phyloP scores from a whole-genome alignment of 2,888 invertebrate species.

The Iselma pallidipennis region DNA sequence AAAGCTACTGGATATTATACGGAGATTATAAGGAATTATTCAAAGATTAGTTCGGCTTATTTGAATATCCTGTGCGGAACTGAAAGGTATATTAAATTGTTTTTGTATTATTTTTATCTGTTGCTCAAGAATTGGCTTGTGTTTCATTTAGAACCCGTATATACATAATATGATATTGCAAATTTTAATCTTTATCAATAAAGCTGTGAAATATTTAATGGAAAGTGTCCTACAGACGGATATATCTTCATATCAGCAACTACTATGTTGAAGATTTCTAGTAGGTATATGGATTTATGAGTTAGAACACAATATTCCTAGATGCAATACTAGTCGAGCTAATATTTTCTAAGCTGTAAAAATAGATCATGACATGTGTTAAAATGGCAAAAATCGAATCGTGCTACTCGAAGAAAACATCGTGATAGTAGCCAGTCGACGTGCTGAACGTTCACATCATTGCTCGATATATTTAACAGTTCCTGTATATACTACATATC shows the following conservation, averaged over 20 bases:
- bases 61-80: slow-evolving; percentile 15
- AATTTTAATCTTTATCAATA: no score
- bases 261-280: no score
- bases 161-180: no score
- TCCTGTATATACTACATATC: neutral
- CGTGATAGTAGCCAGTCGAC: slow-evolving; percentile 14
- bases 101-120: no score
- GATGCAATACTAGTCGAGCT: neutral
- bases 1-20: slow-evolving; percentile 32
- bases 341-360: slow-evolving; percentile 10
- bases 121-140: no score
- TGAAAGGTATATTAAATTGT: neutral
- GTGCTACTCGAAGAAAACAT: slow-evolving; percentile 17
- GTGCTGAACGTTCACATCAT: slow-evolving; percentile 7
- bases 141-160: no score
- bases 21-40: slow-evolving; percentile 24
- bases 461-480: slow-evolving; percentile 7
- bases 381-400: slow-evolving; percentile 14
- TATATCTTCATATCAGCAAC: neutral
- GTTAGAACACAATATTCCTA: neutral
- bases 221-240: no score
- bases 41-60: slow-evolving; percentile 22
- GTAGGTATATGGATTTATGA: neutral
- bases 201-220: no score
- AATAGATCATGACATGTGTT: slow-evolving; percentile 26